phyloP scores from a whole-genome alignment of 2,797 vertebrate species.

The Spondyliosoma cantharus region DNA sequence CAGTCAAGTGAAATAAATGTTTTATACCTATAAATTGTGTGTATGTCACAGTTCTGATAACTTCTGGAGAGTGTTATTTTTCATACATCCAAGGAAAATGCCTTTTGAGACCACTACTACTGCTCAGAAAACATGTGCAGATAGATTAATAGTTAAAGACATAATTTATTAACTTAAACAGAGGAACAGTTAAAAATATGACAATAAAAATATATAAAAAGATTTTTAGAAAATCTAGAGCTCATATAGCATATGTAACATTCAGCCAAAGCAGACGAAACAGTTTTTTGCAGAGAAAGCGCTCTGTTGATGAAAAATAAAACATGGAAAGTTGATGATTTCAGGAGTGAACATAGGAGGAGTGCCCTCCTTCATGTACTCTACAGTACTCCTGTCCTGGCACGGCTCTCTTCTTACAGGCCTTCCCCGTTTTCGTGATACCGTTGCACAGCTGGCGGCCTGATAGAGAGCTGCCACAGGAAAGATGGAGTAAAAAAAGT shows the following conservation, averaged over 20 bases:
- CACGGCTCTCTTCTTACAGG: slow-evolving; percentile 84
- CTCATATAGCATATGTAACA: background rate
- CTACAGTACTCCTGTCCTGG: slow-evolving; percentile 84
- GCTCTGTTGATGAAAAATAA: background rate
- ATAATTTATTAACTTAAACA: slow-evolving; percentile 65
- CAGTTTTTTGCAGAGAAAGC: background rate
- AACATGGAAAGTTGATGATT: background rate
- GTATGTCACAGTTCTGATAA: background rate
- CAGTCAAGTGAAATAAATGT: slow-evolving; percentile 46
- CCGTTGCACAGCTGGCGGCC: slow-evolving; percentile 80
- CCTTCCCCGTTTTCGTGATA: slow-evolving; percentile 83
- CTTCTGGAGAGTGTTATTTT: background rate
- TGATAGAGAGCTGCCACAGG: slow-evolving; percentile 74
- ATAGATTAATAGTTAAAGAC: slow-evolving; percentile 6
- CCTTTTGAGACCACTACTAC: background rate
- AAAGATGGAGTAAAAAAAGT: background rate
- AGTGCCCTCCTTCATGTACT: slow-evolving; percentile 77
- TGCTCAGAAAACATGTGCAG: background rate
- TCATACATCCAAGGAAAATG: background rate
- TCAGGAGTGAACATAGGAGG: slow-evolving; percentile 62
- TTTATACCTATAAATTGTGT: slow-evolving; percentile 30
- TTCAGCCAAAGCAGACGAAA: background rate
- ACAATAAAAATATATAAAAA: background rate
- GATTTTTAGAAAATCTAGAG: background rate
- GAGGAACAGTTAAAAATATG: slow-evolving; percentile 13